Base-by-base conservation (phyloP, 2,888 invertebrate genomes). In the Agrilus mali region DNA sequence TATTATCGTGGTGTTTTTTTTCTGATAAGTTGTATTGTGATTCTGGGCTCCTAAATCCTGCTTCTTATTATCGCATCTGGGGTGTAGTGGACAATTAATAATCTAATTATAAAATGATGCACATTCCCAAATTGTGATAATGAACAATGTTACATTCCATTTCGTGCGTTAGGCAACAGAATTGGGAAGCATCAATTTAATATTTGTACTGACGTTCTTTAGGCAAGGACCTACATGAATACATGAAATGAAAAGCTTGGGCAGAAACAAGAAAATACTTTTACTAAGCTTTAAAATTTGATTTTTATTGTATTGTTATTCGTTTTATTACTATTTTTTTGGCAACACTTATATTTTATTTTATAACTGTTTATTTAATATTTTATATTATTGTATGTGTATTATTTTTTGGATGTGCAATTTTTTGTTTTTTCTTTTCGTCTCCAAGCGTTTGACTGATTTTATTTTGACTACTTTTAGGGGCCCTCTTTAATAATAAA, bases 1-100 rank as follows among this genome's bases (percentile, higher is more conserved):
- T 31, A 31, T 36, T 40, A 42, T 40, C 41, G 47, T 48, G 47
- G 47, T 52, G 41, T 46, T 47, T 49, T 44, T 40, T 20, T 34
- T 17, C 32, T 35, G 34, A 33, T 16, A 40, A 32, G 22, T 31
- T 42, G 12, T 12, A 38, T 22, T 38, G 20, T 38, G 17, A 27
- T 38, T 38, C 5, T n/a, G 17, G 14, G 14, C 14, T 38, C 22
- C 12, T 17, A 38, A 38, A 20, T 22, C 2, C 14, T 22, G 14
- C 41, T 35, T 20, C 22, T 31, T 41, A 36, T 35, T 35, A 16
- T 35, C 16, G 12, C 17, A 16, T 20, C 34, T 40, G 20, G 22
- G 20, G 16, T 40, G 34, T 17, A 34, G 33, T 33, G 16, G 33
- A 34, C 15, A 2, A n/a, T n/a, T n/a, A n/a, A 17, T 37, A 13